A percentile compares a stretch with the other conserved stretches of the same genome.
Evolutionary conservation across 2,113 vertebrate species (phyloP).

Genomic region (Peromyscus polionotus): DNA sequence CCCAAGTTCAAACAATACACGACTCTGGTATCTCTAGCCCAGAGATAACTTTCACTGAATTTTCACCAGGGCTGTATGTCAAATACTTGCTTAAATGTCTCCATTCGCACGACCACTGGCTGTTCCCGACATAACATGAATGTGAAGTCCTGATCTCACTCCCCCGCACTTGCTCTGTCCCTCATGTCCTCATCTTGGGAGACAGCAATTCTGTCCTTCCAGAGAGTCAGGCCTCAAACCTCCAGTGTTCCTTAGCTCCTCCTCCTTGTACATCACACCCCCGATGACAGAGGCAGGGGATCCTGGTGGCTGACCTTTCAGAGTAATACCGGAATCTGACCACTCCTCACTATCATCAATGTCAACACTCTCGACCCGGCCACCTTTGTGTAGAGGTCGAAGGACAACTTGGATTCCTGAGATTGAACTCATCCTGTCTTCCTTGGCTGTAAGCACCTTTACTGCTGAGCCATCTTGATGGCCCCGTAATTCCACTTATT

Average conservation of each 20-base stretch:
- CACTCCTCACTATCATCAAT: neutral
- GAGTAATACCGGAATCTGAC: neutral
- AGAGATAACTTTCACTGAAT: neutral
- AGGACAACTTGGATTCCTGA: neutral
- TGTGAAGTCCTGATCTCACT: neutral
- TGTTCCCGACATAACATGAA: neutral
- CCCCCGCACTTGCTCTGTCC: neutral
- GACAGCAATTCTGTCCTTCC: neutral
- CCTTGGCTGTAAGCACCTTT: neutral
- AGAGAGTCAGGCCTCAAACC: neutral
- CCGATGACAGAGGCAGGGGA: neutral
- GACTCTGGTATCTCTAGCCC: neutral
- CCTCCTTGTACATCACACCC: neutral
- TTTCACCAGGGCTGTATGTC: neutral
- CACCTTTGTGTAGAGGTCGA: neutral
- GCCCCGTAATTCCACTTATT: slow-evolving; percentile 87
- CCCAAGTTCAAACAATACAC: neutral
- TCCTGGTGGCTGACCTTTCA: neutral
- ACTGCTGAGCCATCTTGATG: neutral
- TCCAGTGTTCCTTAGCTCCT: neutral
- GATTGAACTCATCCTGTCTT: neutral
- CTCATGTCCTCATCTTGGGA: neutral
- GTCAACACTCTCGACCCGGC: neutral
- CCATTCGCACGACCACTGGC: neutral
- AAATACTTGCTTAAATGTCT: neutral